phyloP scores from a whole-genome alignment of 2,113 vertebrate species.

The Tragulus kanchil region DNA sequence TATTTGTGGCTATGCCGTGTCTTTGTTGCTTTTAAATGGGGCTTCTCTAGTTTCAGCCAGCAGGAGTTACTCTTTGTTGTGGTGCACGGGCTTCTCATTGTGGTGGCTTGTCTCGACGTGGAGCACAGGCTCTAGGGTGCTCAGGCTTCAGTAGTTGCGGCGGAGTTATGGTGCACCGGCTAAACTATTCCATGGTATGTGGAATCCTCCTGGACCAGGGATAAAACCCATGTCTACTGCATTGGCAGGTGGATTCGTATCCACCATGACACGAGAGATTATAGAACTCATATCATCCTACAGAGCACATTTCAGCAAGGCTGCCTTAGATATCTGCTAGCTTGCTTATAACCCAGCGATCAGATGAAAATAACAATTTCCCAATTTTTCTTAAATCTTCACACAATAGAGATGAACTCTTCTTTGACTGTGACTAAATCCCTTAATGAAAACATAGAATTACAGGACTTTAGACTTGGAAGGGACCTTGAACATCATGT shows the following conservation, averaged over 20 bases:
- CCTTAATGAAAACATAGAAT: background rate
- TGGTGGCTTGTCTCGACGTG: background rate
- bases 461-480: background rate
- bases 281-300: background rate
- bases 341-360: background rate
- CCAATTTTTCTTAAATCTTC: background rate
- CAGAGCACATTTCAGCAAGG: background rate
- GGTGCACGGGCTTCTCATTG: background rate
- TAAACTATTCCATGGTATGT: background rate
- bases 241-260: background rate
- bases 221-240: background rate
- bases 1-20: background rate
- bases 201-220: background rate
- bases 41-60: background rate
- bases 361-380: conserved; percentile 8
- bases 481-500: background rate
- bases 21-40: background rate
- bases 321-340: background rate
- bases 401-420: background rate
- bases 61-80: background rate
- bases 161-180: background rate
- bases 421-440: conserved; percentile 16
- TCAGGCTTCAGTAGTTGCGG: background rate
- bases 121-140: background rate
- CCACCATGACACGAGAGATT: background rate